Evolutionary conservation across 2,888 invertebrate species (phyloP), one percentile per base, ranked within the genome.

Genomic region (Mimas tiliae): DNA sequence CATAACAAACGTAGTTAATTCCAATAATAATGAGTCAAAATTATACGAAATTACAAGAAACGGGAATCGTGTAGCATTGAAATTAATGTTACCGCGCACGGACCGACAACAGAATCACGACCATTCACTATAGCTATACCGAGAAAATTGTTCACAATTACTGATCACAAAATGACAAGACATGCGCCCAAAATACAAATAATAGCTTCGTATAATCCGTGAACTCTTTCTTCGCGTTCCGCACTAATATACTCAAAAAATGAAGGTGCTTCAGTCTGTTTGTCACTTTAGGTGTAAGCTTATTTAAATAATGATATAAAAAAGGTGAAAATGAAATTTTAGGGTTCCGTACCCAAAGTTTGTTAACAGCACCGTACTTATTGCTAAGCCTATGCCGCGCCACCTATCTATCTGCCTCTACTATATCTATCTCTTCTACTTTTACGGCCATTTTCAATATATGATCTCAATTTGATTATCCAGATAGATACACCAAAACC

Each of bases 141-240:
- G 67, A 69, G 68, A 65, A 70, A 72, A 70, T 69, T 70, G 65
- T 62, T 62, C 65, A 65, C 69, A 74, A 71, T 72, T 71, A 67
- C 69, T 16, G 66, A 65, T 69, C 64, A 64, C 19, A 19, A 19
- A 58, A 58, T 55, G 38, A 38, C 58, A 58, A 58, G 42, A 58
- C 42, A 58, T 19, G 55, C 55, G 42, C 42, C 42, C 42, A 42
- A 58, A 58, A 38, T 38, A 12, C 16, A 45, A 45, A 62, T 45
- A 21, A 47, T 45, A 21, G 55, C 16, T 19, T 34, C 51, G 50
- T 53, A 48, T 63, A 65, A 66, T 16, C 8, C 45, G 45, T 27
- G 14, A 62, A 62, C 62, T 33, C 12, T 63, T 45, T 62, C 21
- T 42, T 55, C n/a, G 3, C n/a, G 38, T 55, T 38, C 38, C 55